These are phyloP conservation scores for Mola mola DNA, from an alignment of 2,113 vertebrate genomes.

Conservation along the genomic window DNA sequence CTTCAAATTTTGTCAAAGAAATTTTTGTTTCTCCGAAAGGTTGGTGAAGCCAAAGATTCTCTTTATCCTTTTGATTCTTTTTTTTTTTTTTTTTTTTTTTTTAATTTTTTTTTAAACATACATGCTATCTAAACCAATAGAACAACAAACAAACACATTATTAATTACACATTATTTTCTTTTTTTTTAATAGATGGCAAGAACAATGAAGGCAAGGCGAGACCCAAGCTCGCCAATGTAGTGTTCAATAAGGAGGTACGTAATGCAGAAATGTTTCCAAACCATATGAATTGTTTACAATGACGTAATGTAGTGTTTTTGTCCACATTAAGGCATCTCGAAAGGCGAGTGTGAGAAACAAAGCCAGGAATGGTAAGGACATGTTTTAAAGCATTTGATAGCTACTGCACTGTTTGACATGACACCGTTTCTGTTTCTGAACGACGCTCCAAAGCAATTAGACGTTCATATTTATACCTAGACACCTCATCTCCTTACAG, in stretches of 20 bases:
- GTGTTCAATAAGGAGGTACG: slow-evolving; percentile 77
- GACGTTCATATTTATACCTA: slow-evolving; percentile 11
- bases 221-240: slow-evolving; percentile 79
- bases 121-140: too few species aligned
- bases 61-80: not conserved
- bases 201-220: slow-evolving; percentile 69
- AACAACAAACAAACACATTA: not conserved
- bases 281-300: not conserved
- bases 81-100: not conserved
- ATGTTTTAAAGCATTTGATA: not conserved
- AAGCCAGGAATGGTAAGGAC: slow-evolving; percentile 68
- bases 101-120: too few species aligned
- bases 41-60: slow-evolving; percentile 25
- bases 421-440: not conserved
- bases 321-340: slow-evolving; percentile 52
- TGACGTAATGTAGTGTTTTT: slow-evolving; percentile 13
- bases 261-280: not conserved
- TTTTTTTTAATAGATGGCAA: slow-evolving; percentile 66
- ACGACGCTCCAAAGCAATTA: not conserved
- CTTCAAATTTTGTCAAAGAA: slow-evolving; percentile 91
- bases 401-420: not conserved
- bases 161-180: slow-evolving; percentile 1
- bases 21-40: slow-evolving; percentile 79
- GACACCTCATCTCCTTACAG: not conserved
- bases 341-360: slow-evolving; percentile 74